Evolutionary conservation across 2,797 vertebrate genomes (phyloP), one percentile per base, ranked within the genome.

Genomic region (Pagetopsis macropterus): DNA sequence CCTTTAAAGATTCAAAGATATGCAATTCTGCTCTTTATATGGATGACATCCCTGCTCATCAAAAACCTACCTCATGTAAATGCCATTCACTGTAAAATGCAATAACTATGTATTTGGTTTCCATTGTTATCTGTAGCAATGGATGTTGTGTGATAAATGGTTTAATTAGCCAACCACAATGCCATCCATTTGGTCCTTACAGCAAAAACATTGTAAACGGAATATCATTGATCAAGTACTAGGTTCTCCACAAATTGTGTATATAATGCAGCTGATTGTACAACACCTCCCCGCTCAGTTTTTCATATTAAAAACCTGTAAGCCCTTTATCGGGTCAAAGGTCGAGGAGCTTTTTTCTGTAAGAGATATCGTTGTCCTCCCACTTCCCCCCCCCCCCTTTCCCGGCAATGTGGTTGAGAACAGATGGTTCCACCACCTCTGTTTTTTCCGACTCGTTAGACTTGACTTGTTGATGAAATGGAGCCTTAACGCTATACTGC

Each of bases 401-500:
- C 67, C 72, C 81, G 51, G 85, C 84, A 92, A 91, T 88, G 80
- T 70, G 85, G 76, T 90, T 85, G 63, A 63, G 88, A 94, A 89
- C 94, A 95, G 94, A 95, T 95, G 95, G 94, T 82, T 76, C 82
- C 85, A 88, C 86, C 89, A 89, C 88, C 87, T 92, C 93, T 85
- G 76, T 89, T 92, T 92, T 92, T 94, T 94, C 93, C 88, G 73
- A 93, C 90, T 93, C 90, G 91, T 95, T 95, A 95, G 91, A 91
- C 92, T 89, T 89, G 91, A 93, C 92, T 92, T 92, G 93, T 93
- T 94, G 93, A 93, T 94, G 94, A 94, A 94, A 94, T 88, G 84
- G 91, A 94, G 90, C 89, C 91, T 92, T 91, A 91, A 84, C 79
- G 74, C 91, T n/a, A n/a, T n/a, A n/a, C n/a, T 81, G 89, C 79